Percentiles rank a stretch among this genome's conserved stretches.
Conservation (phyloP, 2,113 vertebrate genomes). For the Micronycteris hirsuta region DNA sequence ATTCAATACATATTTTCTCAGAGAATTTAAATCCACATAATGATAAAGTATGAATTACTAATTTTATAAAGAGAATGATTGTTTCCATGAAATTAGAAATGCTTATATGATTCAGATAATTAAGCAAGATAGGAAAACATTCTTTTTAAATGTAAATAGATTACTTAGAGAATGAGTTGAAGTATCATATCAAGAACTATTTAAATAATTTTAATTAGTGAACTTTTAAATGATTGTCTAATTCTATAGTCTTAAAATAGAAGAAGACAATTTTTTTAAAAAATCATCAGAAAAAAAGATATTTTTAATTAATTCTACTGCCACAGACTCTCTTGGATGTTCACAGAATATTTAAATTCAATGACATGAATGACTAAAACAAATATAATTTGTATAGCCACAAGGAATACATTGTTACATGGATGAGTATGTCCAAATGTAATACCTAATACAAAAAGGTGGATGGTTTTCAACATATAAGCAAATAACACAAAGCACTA, state of each 20-base stretch:
- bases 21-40: background rate
- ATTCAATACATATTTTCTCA: background rate
- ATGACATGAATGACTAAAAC: background rate
- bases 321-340: background rate
- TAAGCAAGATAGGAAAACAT: background rate
- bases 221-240: constrained; percentile 2
- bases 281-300: background rate
- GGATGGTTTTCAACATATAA: background rate
- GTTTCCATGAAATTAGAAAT: constrained; percentile 25
- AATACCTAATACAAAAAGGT: background rate
- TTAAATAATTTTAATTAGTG: background rate
- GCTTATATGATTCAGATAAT: constrained; percentile 11
- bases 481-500: background rate
- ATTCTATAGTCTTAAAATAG: background rate
- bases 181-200: background rate
- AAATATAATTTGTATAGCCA: background rate
- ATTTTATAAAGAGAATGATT: constrained; percentile 10
- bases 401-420: background rate
- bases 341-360: background rate
- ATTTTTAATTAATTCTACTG: background rate
- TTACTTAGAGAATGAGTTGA: background rate
- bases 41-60: constrained; percentile 1
- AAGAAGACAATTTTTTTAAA: background rate
- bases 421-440: background rate
- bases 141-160: background rate